Base-by-base conservation (phyloP, 1,140 invertebrate genomes). In the Lepidotrigona ventralis region DNA sequence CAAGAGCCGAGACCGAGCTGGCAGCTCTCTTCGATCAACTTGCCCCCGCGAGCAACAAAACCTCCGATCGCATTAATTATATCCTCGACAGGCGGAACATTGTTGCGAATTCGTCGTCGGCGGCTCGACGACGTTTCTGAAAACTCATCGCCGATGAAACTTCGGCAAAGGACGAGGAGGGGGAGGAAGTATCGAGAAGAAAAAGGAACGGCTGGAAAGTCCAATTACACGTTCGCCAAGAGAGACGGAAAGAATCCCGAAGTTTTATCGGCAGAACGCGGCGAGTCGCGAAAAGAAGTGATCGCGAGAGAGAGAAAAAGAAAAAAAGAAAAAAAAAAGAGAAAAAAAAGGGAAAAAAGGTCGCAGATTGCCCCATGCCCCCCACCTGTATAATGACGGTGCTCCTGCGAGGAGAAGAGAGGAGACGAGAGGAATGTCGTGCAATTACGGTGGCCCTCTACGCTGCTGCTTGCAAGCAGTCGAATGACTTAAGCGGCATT, bases 401-500 rank as follows among this genome's bases (percentile, higher is more conserved):
- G 88, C 56, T 21, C 74, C 23, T 63, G 79, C 63, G 84, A 86
- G 69, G 80, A 81, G 39, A 39, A 39, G 39, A 39, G 80, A 83
- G 86, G 87, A 89, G 39, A 39, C 39, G 39, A 46, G 80, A 83
- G 88, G 88, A 89, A 89, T 89, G 88, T 85, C 88, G 88, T 88
- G 87, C 88, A 88, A 88, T 89, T 89, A 89, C 85, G 79, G 86
- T 85, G 86, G 87, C 81, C 86, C 87, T 72, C 75, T 33, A 2
- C 81, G 74, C 74, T 33, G 80, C 81, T 68, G 84, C 84, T 88
- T 75, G 77, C 74, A 86, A 84, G 39, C 39, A 46, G 69, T 84
- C 84, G 74, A 85, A 89, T 85, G 87, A 89, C 87, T 89, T 89
- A 89, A 89, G 87, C 87, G 86, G 86, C 87, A 84, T 89, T 89